Evolutionary conservation across 92 coral and sea anemone species (phyloP), one percentile per base, ranked within the genome.

Genomic region (Palythoa caribaeorum): DNA sequence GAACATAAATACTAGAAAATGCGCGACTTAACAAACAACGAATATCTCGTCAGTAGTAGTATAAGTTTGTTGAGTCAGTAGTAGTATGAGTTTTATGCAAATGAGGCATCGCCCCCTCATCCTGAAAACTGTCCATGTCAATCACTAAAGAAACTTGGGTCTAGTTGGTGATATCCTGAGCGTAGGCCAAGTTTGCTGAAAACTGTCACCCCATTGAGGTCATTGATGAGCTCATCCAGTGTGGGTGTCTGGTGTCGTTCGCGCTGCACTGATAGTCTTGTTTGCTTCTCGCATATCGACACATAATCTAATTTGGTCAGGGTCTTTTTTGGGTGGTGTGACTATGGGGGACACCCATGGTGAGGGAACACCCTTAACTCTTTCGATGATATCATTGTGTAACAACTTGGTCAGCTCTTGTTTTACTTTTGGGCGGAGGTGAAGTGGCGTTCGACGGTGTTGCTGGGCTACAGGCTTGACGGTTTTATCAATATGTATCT

Each of bases 171-270:
- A 17, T 85, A 90, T 12, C 89, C 92, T 5, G 78, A 76, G 44
- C 63, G 59, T 28, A 90, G 63, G 76, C 84, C 92, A 0, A 90
- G 83, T 73, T 86, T 90, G 48, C 90, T 90, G 84, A 90, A 89
- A 1, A 84, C 84, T 50, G 52, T 88, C 59, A 69, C 85, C 6
- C 89, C 89, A 79, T 86, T 90, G 50, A 91, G 74, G 51, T 87
- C 84, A n/a, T 81, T 68, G 66, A 78, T 66, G 19, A 69, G 77
- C 48, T 87, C 85, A 3, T 87, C 80, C 9, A 71, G 17, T 17
- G 80, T 79, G 50, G 73, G 90, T 21, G 86, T 87, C 53, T 78
- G 40, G 86, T 87, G 90, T 66, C 90, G 81, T 71, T 20, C 65
- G 14, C 72, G 0, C 78, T 51, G 78, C 14, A 87, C 28, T 28